Conservation (phyloP, 2,113 vertebrate species). For the Alectura lathami region DNA sequence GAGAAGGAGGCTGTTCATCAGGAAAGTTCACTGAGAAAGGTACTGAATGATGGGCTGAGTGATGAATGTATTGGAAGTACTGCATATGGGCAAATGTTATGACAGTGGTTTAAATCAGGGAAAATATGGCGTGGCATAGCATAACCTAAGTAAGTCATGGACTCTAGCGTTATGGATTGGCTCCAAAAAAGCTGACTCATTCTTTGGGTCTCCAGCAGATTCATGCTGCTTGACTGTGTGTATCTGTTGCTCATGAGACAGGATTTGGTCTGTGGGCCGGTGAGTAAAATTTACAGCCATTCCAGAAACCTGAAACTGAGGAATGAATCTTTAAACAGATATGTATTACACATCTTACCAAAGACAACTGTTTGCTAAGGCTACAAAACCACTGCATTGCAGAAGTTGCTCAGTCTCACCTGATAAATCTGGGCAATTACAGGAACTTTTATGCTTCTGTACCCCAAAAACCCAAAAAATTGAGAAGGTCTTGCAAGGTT, state of each 20-base stretch:
- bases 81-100: background rate
- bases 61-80: background rate
- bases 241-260: background rate
- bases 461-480: background rate
- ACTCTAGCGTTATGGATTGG: background rate
- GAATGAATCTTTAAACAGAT: slow-evolving; percentile 23
- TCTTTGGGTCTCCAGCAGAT: slow-evolving; percentile 30
- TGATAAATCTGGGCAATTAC: background rate
- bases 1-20: background rate
- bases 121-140: background rate
- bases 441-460: background rate
- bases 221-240: slow-evolving; percentile 9
- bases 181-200: slow-evolving; percentile 33
- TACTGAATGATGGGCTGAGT: background rate
- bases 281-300: slow-evolving; percentile 37
- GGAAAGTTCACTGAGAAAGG: background rate
- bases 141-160: background rate
- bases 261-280: background rate
- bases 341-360: background rate
- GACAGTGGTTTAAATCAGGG: background rate
- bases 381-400: background rate
- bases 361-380: background rate
- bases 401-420: background rate
- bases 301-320: slow-evolving; percentile 6
- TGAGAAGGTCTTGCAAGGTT: background rate